Evolutionary conservation across 1,140 invertebrate species (phyloP).

Genomic region (Paraescarpia echinospica): DNA sequence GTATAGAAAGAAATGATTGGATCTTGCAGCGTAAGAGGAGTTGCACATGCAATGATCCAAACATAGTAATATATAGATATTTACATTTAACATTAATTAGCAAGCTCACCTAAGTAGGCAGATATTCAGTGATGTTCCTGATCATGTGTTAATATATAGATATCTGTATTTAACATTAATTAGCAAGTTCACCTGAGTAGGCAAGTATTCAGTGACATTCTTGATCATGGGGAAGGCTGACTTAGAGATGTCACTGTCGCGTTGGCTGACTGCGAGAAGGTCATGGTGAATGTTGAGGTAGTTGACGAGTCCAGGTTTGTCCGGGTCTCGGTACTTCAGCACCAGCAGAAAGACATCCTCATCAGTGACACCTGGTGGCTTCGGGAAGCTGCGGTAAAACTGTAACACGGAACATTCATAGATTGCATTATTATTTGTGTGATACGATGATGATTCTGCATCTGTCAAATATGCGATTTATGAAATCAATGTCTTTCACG

Average conservation of each 20-base stretch:
- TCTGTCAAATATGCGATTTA: too few relatives aligned
- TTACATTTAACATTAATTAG: too few relatives aligned
- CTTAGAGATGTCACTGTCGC: background rate
- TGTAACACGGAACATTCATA: slow-evolving; percentile 25
- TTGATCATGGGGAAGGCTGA: background rate
- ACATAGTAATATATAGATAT: too few relatives aligned
- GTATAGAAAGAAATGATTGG: too few relatives aligned
- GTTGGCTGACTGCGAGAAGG: slow-evolving; percentile 44
- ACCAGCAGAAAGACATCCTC: slow-evolving; percentile 51
- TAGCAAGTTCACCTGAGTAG: background rate
- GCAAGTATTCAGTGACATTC: background rate
- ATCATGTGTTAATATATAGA: too few relatives aligned
- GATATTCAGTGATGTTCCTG: background rate
- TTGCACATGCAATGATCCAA: too few relatives aligned
- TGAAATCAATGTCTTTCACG: too few relatives aligned
- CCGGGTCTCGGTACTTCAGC: slow-evolving; percentile 52
- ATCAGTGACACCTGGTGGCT: slow-evolving; percentile 50
- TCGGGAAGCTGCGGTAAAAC: slow-evolving; percentile 57
- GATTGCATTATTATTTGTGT: background rate
- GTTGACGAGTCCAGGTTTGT: slow-evolving; percentile 48
- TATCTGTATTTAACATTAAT: background rate
- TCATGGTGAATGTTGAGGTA: slow-evolving; percentile 58
- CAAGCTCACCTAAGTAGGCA: background rate
- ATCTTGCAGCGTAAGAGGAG: too few relatives aligned
- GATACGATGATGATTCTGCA: too few relatives aligned